Percentiles rank a stretch among this genome's conserved stretches.
These are phyloP conservation scores for Lemur catta DNA, from an alignment of 2,797 vertebrate species.

Conservation along the genomic window DNA sequence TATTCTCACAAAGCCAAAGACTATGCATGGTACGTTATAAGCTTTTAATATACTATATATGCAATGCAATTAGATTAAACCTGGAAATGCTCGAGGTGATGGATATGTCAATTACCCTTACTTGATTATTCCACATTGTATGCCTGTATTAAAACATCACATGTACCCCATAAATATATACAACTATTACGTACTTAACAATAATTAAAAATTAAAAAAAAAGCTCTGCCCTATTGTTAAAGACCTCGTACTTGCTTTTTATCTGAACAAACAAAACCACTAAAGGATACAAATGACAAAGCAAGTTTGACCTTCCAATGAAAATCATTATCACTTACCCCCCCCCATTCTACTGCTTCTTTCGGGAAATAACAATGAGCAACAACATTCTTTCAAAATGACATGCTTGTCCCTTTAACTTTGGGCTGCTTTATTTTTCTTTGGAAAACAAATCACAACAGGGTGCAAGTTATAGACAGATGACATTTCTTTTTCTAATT, in stretches of 20 bases:
- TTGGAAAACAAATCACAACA: not conserved
- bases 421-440: not conserved
- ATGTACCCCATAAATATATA: not conserved
- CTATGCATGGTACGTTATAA: not conserved
- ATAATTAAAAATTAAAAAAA: not conserved
- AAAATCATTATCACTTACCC: not conserved
- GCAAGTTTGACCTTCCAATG: not conserved
- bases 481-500: constrained; percentile 63
- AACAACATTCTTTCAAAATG: not conserved
- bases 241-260: not conserved
- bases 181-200: not conserved
- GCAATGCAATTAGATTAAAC: not conserved
- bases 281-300: not conserved
- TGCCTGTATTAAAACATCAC: not conserved
- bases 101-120: not conserved
- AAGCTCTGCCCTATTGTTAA: not conserved
- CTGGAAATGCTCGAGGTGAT: not conserved
- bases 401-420: not conserved
- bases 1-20: not conserved
- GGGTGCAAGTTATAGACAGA: not conserved
- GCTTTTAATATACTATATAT: not conserved
- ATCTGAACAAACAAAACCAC: not conserved
- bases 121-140: not conserved
- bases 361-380: not conserved
- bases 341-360: not conserved